These are phyloP conservation scores for Cololabis saira DNA, from an alignment of 2,113 vertebrate species.

Conservation along the genomic window DNA sequence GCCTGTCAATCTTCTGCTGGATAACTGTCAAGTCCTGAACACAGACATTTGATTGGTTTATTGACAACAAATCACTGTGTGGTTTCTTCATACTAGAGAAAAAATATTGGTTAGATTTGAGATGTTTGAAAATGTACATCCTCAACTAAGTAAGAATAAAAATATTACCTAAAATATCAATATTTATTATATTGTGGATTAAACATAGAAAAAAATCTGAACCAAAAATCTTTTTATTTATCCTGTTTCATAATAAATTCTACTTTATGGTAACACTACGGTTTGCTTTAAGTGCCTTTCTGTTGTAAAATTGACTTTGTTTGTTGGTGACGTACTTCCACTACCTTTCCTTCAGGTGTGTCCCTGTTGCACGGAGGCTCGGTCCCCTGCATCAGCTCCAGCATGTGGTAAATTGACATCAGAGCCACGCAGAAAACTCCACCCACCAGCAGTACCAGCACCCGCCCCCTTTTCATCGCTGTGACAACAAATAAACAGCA, in stretches of 20 bases:
- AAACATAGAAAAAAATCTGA: too few species aligned
- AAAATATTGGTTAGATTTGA: too few species aligned
- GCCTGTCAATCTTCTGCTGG: conserved; percentile 91
- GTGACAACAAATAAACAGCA: not conserved
- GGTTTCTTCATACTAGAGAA: too few species aligned
- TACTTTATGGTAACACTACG: too few species aligned
- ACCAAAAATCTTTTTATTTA: too few species aligned
- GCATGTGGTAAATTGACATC: conserved; percentile 57
- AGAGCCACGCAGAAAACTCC: conserved; percentile 52
- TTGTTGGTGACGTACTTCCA: conserved; percentile 1
- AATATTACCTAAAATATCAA: too few species aligned
- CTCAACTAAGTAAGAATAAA: too few species aligned
- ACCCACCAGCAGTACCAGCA: conserved; percentile 34
- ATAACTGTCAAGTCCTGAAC: conserved; percentile 88
- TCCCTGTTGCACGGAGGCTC: not conserved
- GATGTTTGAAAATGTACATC: too few species aligned
- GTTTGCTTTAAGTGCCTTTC: too few species aligned
- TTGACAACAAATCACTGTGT: not conserved
- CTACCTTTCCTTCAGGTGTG: conserved; percentile 12
- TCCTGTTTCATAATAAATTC: too few species aligned
- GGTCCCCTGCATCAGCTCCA: conserved; percentile 57
- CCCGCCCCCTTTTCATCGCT: conserved; percentile 53
- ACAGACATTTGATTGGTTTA: conserved; percentile 8
- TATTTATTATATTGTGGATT: too few species aligned
- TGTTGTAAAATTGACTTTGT: too few species aligned